Base-by-base conservation (phyloP, 2,888 invertebrate species). In the Gibbula magus region DNA sequence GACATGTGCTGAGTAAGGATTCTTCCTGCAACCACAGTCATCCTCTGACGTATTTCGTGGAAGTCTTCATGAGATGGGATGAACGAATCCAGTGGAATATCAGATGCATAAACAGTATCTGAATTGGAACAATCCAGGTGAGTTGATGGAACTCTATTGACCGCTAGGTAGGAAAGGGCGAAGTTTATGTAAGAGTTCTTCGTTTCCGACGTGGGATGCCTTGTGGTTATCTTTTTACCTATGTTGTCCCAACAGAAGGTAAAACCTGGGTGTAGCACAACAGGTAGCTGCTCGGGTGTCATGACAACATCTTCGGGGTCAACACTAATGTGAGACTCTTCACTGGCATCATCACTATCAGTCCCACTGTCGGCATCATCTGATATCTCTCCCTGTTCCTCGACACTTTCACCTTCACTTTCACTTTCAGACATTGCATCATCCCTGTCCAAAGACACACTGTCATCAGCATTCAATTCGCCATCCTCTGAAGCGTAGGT, bases 21-120 rank as follows among this genome's bases (percentile, higher is more conserved):
- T 53, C 79, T 53, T 16, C 78, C 76, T 10, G 77, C 79, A 74
- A 82, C 75, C 20, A 77, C 77, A 10, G 13, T 25, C 81, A 82
- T 81, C 32, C 82, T 66, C 22, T 25, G 18, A 2, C 35, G 18
- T 2, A 78, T 29, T 10, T 76, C 52, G 0, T 56, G 16, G 32
- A 81, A 81, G 29, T 80, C 73, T 45, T 22, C 45, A 5, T 61
- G 4, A 13, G 67, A 13, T n/a, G 83, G 79, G 20, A 79, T 18
- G 39, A 78, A 78, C 39, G 1, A 7, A 16, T 61, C 66, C 0
- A 78, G 0, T 0, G 78, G 78, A 4, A 81, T 77, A 32, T 79
- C 75, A 7, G 56, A 20, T n/a, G 61, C 81, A 16, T 67, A 13
- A 7, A 53, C n/a, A 10, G 56, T 56, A n/a, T 56, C n/a, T 8